phyloP scores from a whole-genome alignment of 2,113 vertebrate species.

The Larimichthys crocea region DNA sequence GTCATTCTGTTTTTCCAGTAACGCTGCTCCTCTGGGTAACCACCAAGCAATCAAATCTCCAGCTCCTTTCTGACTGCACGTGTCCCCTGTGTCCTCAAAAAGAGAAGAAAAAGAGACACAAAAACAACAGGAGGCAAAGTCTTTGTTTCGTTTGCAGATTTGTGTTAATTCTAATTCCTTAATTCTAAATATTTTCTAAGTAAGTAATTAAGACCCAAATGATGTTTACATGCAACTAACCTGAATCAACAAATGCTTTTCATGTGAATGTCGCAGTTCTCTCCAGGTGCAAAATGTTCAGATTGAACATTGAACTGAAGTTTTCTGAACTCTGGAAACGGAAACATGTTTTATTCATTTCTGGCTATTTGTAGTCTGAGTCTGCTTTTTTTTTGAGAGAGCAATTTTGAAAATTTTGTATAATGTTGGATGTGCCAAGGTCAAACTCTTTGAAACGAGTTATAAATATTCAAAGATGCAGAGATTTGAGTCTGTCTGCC shows the following conservation, averaged over 20 bases:
- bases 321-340: background rate
- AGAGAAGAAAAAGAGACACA: background rate
- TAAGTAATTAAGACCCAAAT: background rate
- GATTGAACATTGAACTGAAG: background rate
- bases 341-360: background rate
- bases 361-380: background rate
- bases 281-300: background rate
- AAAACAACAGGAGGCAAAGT: background rate
- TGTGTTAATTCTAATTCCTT: too few relatives aligned
- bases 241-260: background rate
- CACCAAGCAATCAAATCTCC: conserved; percentile 9
- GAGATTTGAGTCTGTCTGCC: background rate
- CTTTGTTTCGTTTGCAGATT: background rate
- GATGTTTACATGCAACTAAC: background rate
- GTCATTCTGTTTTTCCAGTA: conserved; percentile 9
- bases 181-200: background rate
- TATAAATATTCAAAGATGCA: background rate
- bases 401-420: background rate
- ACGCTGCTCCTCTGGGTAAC: background rate
- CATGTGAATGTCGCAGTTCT: background rate
- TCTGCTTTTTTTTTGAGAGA: background rate
- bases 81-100: background rate
- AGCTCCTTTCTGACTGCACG: background rate
- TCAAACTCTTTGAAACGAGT: background rate
- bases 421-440: background rate